Percentiles rank a stretch among this genome's conserved stretches.
These are phyloP conservation scores for Ylistrum balloti DNA, from an alignment of 1,140 invertebrate genomes.

Conservation along the genomic window DNA sequence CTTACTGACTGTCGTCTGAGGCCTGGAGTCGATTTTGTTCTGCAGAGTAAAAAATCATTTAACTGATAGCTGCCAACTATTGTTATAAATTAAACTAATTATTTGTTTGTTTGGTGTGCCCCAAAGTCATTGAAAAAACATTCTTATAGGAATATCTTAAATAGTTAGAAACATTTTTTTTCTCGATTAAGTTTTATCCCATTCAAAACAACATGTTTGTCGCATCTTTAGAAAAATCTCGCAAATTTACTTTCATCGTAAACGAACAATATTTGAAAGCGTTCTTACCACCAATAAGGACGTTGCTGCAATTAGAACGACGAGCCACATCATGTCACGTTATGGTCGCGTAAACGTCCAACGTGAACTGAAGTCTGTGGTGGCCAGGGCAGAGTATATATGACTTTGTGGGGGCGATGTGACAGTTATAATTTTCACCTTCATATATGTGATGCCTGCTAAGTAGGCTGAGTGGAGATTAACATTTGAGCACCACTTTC, in stretches of 20 bases:
- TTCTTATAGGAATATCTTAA: no score
- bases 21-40: not conserved
- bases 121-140: no score
- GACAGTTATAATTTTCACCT: constrained; percentile 18
- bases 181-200: no score
- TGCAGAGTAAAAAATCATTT: not conserved
- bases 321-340: not conserved
- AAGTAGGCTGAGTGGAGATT: constrained; percentile 26
- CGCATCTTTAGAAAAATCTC: no score
- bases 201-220: no score
- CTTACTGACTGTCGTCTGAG: not conserved
- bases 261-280: not conserved
- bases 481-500: constrained; percentile 21
- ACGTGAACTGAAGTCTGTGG: not conserved
- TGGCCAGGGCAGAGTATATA: no score
- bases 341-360: not conserved
- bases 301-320: not conserved
- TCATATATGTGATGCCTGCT: not conserved
- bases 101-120: no score
- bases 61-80: not conserved
- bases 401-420: not conserved
- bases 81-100: no score
- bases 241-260: no score
- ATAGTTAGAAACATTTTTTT: no score
- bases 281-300: not conserved